These are phyloP conservation scores for Charanyca ferruginea DNA, from an alignment of 2,888 invertebrate species.

Conservation along the genomic window DNA sequence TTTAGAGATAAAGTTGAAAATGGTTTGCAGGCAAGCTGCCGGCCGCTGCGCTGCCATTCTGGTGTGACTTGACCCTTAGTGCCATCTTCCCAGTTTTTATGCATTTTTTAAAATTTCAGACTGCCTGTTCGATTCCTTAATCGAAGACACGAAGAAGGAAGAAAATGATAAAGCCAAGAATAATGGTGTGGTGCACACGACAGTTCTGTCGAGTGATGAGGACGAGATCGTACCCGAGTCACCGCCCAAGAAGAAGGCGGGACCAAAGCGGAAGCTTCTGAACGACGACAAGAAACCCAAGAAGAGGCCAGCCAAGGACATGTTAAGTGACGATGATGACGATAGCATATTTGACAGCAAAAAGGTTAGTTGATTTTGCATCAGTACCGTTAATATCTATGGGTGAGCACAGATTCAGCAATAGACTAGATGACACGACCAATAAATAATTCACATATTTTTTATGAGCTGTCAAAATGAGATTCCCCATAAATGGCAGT, in stretches of 20 bases:
- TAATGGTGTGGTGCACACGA: conserved; percentile 57
- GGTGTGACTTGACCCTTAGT: too few relatives aligned
- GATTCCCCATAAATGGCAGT: too few relatives aligned
- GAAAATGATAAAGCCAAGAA: conserved; percentile 65
- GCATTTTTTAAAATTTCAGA: conserved; percentile 72
- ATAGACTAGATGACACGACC: too few relatives aligned
- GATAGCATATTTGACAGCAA: conserved; percentile 88
- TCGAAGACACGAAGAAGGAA: conserved; percentile 86
- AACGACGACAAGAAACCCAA: conserved; percentile 81
- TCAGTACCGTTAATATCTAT: neutral
- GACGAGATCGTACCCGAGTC: conserved; percentile 67
- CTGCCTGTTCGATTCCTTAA: conserved; percentile 88
- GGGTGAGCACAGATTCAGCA: too few relatives aligned
- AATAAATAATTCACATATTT: too few relatives aligned
- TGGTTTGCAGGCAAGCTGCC: too few relatives aligned
- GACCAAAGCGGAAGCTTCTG: conserved; percentile 80
- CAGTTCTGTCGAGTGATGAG: conserved; percentile 77
- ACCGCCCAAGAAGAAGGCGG: conserved; percentile 81
- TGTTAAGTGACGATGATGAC: conserved; percentile 83
- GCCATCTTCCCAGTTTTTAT: neutral
- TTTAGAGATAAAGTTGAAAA: too few relatives aligned
- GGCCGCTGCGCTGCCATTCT: too few relatives aligned
- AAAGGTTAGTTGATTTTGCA: conserved; percentile 78
- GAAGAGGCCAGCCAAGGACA: conserved; percentile 82
- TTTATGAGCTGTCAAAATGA: too few relatives aligned